Evolutionary conservation across 2,888 invertebrate genomes (phyloP), one percentile per base, ranked within the genome.

Genomic region (Chironomus tentans): DNA sequence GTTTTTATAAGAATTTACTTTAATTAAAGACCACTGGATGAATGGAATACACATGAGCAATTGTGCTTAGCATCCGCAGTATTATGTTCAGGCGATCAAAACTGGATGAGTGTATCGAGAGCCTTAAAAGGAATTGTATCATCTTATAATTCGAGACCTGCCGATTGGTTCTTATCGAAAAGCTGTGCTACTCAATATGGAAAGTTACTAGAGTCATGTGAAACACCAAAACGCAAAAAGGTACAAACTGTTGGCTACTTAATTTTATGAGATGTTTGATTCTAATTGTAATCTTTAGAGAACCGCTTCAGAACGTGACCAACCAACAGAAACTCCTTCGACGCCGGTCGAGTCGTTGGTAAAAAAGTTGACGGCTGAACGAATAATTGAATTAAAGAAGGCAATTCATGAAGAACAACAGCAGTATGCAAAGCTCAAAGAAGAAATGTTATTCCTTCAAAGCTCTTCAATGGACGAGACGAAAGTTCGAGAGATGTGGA

Each of bases 121-220:
- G 88, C 92, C 0, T 83, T 95, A 10, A 92, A 92, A 69, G 69
- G 56, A 50, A 68, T 68, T 24, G 69, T 76, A 7, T 24, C 6
- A 15, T 22, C 22, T 18, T 76, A 56, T 28, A 7, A 21, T 38
- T 68, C 50, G 12, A 93, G 94, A 79, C 86, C 91, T 68, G 90
- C 87, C 0, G 96, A 93, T 81, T 96, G 93, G 95, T 96, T 95
- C 81, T 94, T 94, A 0, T 94, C 94, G 81, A 93, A 92, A 83
- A 91, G 91, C 79, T 97, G 97, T 84, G 95, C 95, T 0, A 89
- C 93, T 0, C 97, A 97, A 81, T 97, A 96, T 83, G 91, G 92
- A 13, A 89, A 89, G 21, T 82, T 95, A 6, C 82, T 95, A 18
- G 94, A 93, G 80, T 90, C 91, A 82, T 90, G 92, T 12, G 95